Evolutionary conservation across 2,113 vertebrate species (phyloP).

Genomic region (Ochotona princeps): DNA sequence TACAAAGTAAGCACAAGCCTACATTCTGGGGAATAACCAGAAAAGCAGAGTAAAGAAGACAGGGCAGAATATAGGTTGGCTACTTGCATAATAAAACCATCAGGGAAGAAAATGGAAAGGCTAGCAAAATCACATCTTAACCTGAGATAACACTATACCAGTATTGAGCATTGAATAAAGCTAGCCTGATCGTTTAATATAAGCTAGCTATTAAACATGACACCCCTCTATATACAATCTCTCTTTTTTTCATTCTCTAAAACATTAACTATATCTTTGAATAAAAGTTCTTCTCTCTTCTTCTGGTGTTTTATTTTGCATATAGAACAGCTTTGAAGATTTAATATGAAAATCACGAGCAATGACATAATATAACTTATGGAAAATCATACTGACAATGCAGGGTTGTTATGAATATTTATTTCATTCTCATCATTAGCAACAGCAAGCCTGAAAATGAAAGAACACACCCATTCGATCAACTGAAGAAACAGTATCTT

Average conservation of each 20-base stretch:
- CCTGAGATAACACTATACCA: neutral
- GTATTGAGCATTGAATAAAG: neutral
- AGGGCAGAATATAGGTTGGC: neutral
- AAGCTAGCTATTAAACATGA: neutral
- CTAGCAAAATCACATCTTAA: neutral
- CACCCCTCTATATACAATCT: neutral
- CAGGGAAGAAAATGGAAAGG: neutral
- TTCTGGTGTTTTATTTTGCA: neutral
- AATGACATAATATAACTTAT: neutral
- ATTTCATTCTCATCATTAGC: neutral
- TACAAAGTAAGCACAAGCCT: neutral
- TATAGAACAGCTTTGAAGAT: neutral
- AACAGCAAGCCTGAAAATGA: neutral
- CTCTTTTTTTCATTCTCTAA: neutral
- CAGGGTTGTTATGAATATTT: neutral
- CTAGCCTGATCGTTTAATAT: neutral
- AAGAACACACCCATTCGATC: neutral
- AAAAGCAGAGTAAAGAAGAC: neutral
- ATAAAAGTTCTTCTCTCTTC: neutral
- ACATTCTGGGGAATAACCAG: neutral
- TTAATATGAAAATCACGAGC: constrained; percentile 17
- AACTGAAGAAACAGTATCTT: neutral
- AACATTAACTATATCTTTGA: neutral
- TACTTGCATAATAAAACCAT: constrained; percentile 21
- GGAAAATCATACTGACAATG: neutral